Conservation (phyloP, 2,888 invertebrate genomes). For the Conus canariensis region DNA sequence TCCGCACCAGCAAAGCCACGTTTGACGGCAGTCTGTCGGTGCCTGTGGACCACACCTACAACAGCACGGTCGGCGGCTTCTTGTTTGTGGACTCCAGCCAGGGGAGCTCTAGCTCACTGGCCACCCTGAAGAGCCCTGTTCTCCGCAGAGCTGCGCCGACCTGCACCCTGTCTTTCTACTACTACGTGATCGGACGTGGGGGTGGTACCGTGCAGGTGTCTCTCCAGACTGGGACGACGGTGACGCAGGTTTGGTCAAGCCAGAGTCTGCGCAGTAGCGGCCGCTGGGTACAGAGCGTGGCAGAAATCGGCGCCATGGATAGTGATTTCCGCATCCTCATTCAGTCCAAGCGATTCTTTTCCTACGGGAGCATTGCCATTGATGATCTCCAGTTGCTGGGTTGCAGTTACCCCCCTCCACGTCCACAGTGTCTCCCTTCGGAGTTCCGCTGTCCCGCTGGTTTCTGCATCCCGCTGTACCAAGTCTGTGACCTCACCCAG, state of each 20-base stretch:
- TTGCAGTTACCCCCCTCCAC: conserved; percentile 62
- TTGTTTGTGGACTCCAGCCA: conserved; percentile 84
- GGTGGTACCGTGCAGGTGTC: conserved; percentile 38
- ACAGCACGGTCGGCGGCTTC: conserved; percentile 80
- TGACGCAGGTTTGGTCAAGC: conserved; percentile 55
- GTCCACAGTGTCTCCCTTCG: conserved; percentile 57
- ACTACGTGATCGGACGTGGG: conserved; percentile 39
- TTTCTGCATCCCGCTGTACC: conserved; percentile 66
- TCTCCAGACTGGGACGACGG: conserved; percentile 44
- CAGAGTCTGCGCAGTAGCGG: conserved; percentile 55
- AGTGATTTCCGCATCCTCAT: conserved; percentile 63
- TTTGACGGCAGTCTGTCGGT: conserved; percentile 62
- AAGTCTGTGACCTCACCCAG: conserved; percentile 71
- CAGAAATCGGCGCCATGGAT: conserved; percentile 67
- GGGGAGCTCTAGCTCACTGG: conserved; percentile 53
- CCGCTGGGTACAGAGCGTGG: conserved; percentile 63
- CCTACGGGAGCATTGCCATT: conserved; percentile 64
- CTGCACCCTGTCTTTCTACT: conserved; percentile 83
- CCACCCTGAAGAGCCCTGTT: conserved; percentile 60
- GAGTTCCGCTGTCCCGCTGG: conserved; percentile 62
- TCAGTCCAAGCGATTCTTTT: conserved; percentile 61
- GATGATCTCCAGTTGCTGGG: conserved; percentile 69
- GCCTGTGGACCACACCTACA: conserved; percentile 67
- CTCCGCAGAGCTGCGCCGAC: conserved; percentile 86
- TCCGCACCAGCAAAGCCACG: conserved; percentile 58